Evolutionary conservation across 2,888 invertebrate genomes (phyloP).

Genomic region (Julus scanicus): DNA sequence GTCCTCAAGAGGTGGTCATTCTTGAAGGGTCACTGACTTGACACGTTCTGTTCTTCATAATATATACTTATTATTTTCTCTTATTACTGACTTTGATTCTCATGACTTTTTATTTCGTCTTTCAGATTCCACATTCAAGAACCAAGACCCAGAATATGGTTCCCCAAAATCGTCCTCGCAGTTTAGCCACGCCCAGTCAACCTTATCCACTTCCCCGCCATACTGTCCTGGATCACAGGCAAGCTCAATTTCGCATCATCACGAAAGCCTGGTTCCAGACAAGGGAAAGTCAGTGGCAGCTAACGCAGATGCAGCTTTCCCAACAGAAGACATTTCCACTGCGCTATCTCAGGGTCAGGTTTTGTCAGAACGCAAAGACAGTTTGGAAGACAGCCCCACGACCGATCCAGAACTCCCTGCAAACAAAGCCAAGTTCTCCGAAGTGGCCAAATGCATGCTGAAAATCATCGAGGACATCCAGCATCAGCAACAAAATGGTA

Average conservation of each 20-base stretch:
- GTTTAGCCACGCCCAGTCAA: not conserved
- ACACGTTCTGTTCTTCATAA: not conserved
- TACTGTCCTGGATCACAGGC: not conserved
- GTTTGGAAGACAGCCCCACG: not conserved
- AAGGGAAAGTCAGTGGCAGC: not conserved
- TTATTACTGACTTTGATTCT: not conserved
- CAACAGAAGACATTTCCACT: not conserved
- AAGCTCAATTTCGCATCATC: not conserved
- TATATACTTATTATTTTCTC: not conserved
- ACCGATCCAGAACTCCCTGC: not conserved
- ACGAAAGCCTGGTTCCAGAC: not conserved
- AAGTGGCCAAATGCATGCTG: constrained; percentile 64
- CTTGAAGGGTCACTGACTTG: too few species aligned
- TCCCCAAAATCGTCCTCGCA: not conserved
- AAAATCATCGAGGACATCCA: constrained; percentile 64
- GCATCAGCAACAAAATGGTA: constrained; percentile 59
- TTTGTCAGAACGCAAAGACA: not conserved
- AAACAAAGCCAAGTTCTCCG: constrained; percentile 62
- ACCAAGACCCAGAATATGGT: not conserved
- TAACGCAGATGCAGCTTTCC: not conserved
- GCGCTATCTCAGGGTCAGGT: not conserved
- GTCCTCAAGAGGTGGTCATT: too few species aligned
- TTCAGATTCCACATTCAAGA: not conserved
- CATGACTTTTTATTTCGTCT: not conserved
- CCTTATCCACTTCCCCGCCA: not conserved